Evolutionary conservation across 2,797 vertebrate genomes (phyloP).

Genomic region (Premnoplex brunnescens): DNA sequence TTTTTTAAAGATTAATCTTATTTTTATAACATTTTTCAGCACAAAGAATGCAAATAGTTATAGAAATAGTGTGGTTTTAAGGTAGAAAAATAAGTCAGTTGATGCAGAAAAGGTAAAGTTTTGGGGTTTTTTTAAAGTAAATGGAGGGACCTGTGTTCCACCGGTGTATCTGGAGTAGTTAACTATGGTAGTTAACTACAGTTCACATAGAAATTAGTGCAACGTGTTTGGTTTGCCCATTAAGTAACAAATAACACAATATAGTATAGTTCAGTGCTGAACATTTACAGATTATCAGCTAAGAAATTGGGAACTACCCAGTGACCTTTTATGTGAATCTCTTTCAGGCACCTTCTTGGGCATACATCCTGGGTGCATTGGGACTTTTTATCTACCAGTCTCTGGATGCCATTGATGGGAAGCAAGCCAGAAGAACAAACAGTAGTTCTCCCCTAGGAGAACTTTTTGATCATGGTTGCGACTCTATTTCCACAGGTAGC

Average conservation of each 20-base stretch:
- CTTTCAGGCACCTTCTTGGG: slow-evolving; percentile 89
- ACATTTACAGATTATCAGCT: background rate
- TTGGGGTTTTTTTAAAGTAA: background rate
- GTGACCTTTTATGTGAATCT: slow-evolving; percentile 2
- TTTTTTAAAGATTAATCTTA: background rate
- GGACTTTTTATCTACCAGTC: slow-evolving; percentile 97
- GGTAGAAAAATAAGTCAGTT: background rate
- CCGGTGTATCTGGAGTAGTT: background rate
- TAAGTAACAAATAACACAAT: background rate
- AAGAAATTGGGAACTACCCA: background rate
- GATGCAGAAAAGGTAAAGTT: background rate
- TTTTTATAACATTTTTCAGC: background rate
- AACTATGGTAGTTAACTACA: background rate
- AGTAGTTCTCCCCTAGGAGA: slow-evolving; percentile 94
- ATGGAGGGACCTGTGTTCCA: background rate
- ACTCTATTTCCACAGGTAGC: slow-evolving; percentile 95
- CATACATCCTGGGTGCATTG: slow-evolving; percentile 86
- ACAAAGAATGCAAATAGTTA: background rate
- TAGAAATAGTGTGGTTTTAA: background rate
- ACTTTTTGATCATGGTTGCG: slow-evolving; percentile 97
- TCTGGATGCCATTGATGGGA: slow-evolving; percentile 96
- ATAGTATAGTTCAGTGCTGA: background rate
- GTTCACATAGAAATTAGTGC: background rate
- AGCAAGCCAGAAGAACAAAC: slow-evolving; percentile 96
- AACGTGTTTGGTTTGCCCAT: background rate